A percentile compares a stretch with the other conserved stretches of the same genome.
These are phyloP conservation scores for Perognathus longimembris DNA, from an alignment of 2,113 vertebrate species.

Conservation along the genomic window DNA sequence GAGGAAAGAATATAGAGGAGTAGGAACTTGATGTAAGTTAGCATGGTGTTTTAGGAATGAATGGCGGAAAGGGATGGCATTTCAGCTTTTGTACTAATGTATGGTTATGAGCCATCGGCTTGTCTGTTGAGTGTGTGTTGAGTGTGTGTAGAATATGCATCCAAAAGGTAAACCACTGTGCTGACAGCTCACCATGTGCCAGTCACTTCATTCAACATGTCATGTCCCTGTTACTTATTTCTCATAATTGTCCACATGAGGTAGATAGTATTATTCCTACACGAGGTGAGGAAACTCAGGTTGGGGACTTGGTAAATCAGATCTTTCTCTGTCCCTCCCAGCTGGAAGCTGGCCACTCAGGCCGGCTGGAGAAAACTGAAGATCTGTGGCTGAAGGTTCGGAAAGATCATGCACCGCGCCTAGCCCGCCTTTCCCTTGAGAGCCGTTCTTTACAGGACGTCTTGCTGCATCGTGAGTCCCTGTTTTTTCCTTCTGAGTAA, in stretches of 20 bases:
- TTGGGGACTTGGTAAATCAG: not conserved
- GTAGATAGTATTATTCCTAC: not conserved
- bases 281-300: not conserved
- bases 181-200: not conserved
- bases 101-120: not conserved
- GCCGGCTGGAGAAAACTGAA: slow-evolving; percentile 97
- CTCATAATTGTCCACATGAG: not conserved
- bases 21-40: slow-evolving; percentile 1
- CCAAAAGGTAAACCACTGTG: not conserved
- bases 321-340: slow-evolving; percentile 74
- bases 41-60: slow-evolving; percentile 31
- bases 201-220: not conserved
- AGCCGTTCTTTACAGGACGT: slow-evolving; percentile 97
- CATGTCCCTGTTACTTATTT: not conserved
- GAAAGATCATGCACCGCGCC: slow-evolving; percentile 96
- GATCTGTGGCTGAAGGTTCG: slow-evolving; percentile 97
- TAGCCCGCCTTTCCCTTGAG: slow-evolving; percentile 96
- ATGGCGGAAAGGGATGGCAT: slow-evolving; percentile 27
- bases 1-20: not conserved
- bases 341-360: slow-evolving; percentile 97
- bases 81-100: not conserved
- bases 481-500: not conserved
- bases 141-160: not conserved
- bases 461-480: slow-evolving; percentile 92
- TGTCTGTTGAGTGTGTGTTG: not conserved